Percentiles rank a stretch among this genome's conserved stretches.
These are phyloP conservation scores for Zaprionus camerounensis DNA, from an alignment of 1,140 invertebrate species.

Conservation along the genomic window DNA sequence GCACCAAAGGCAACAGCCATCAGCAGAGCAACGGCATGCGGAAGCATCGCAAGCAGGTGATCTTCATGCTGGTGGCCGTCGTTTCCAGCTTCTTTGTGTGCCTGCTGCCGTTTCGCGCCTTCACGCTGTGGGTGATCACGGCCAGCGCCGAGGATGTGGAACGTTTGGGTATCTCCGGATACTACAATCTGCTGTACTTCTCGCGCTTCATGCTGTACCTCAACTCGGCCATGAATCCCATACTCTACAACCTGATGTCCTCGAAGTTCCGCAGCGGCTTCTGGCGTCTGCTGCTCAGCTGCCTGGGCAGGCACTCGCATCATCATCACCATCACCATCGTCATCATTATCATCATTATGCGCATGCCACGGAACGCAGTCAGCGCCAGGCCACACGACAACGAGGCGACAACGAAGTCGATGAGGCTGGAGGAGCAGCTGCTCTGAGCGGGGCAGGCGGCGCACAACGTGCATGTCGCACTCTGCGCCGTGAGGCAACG, in stretches of 20 bases:
- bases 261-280: constrained; percentile 95
- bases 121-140: constrained; percentile 94
- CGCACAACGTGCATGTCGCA: constrained; percentile 49
- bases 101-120: constrained; percentile 92
- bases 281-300: constrained; percentile 78
- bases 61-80: constrained; percentile 95
- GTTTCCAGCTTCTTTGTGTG: constrained; percentile 95
- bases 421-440: constrained; percentile 37
- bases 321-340: constrained; percentile 61
- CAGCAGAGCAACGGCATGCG: constrained; percentile 80
- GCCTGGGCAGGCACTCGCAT: constrained; percentile 55
- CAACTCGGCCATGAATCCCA: constrained; percentile 95
- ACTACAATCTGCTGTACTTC: constrained; percentile 94
- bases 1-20: constrained; percentile 67
- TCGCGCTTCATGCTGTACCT: constrained; percentile 94
- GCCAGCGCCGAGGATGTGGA: constrained; percentile 88
- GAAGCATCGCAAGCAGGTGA: constrained; percentile 90
- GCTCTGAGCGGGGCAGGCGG: constrained; percentile 1
- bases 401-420: constrained; percentile 45
- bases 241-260: constrained; percentile 95
- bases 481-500: constrained; percentile 71
- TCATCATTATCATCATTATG: constrained; percentile 49
- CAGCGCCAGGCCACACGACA: constrained; percentile 34
- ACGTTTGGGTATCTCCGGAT: constrained; percentile 90
- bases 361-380: constrained; percentile 47